Percentiles rank a stretch among this genome's conserved stretches.
Evolutionary conservation across 2,888 invertebrate species (phyloP).

Genomic region (Acanthopleura granulata): DNA sequence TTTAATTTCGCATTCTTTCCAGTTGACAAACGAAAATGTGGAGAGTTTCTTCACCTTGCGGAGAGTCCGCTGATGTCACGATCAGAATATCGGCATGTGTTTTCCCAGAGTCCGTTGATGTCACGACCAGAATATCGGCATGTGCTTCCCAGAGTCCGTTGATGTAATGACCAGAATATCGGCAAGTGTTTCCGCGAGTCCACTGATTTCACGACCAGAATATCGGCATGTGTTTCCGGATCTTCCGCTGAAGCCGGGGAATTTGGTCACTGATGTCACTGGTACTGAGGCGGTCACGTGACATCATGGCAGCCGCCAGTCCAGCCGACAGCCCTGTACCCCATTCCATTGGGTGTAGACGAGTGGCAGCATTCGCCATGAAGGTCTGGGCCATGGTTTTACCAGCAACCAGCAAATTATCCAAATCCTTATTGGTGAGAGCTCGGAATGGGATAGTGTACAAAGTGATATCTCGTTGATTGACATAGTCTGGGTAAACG

Average conservation of each 20-base stretch:
- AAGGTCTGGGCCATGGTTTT: slow-evolving; percentile 34
- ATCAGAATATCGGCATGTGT: slow-evolving; percentile 25
- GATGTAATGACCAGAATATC: slow-evolving; percentile 21
- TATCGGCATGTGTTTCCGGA: slow-evolving; percentile 20
- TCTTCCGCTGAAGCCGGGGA: slow-evolving; percentile 17
- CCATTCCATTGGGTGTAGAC: slow-evolving; percentile 33
- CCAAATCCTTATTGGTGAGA: slow-evolving; percentile 30
- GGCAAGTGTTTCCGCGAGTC: background rate
- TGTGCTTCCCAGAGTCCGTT: no score
- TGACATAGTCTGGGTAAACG: slow-evolving; percentile 28
- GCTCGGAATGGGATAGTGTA: slow-evolving; percentile 35
- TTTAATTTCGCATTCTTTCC: no score
- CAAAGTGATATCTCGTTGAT: slow-evolving; percentile 24
- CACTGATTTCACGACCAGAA: slow-evolving; percentile 18
- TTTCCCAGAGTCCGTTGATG: slow-evolving; percentile 20
- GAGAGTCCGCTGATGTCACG: background rate
- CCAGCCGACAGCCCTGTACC: slow-evolving; percentile 32
- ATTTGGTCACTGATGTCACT: slow-evolving; percentile 22
- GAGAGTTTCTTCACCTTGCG: no score
- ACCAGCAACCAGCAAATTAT: slow-evolving; percentile 35
- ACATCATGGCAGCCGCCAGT: slow-evolving; percentile 30
- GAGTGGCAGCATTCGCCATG: slow-evolving; percentile 30
- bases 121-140: slow-evolving; percentile 25
- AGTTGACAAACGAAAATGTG: no score
- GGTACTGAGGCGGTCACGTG: slow-evolving; percentile 21